phyloP scores from a whole-genome alignment of 2,113 vertebrate genomes.

The Chrysemys picta region DNA sequence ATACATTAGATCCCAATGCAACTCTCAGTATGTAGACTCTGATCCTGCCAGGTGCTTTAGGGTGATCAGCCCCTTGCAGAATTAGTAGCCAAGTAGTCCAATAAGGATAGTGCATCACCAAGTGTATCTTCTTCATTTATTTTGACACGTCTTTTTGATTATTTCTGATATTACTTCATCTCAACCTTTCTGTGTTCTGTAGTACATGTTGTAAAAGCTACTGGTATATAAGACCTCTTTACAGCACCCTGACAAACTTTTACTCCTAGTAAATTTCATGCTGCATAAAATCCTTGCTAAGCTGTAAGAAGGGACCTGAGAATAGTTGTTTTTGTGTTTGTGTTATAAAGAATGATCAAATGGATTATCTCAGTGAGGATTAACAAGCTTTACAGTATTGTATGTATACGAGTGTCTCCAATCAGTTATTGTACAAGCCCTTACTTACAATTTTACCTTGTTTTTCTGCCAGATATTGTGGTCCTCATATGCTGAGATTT shows the following conservation, averaged over 20 bases:
- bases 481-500: not conserved
- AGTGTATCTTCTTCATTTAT: constrained; percentile 6
- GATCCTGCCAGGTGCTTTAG: not conserved
- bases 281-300: not conserved
- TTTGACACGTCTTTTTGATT: not conserved
- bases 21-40: not conserved
- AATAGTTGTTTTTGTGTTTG: not conserved
- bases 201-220: not conserved
- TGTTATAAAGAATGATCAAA: not conserved
- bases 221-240: not conserved
- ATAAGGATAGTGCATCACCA: not conserved
- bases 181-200: fast-evolving
- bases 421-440: not conserved
- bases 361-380: not conserved
- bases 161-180: not conserved
- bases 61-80: not conserved
- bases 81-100: not conserved
- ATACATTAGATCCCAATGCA: not conserved
- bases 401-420: not conserved
- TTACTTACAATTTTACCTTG: not conserved
- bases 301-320: not conserved
- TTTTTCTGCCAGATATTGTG: not conserved
- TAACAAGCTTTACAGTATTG: not conserved
- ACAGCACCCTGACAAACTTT: not conserved
- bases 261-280: not conserved